Base-by-base conservation (phyloP, 2,888 invertebrate species). In the Galerucella nymphaeae region DNA sequence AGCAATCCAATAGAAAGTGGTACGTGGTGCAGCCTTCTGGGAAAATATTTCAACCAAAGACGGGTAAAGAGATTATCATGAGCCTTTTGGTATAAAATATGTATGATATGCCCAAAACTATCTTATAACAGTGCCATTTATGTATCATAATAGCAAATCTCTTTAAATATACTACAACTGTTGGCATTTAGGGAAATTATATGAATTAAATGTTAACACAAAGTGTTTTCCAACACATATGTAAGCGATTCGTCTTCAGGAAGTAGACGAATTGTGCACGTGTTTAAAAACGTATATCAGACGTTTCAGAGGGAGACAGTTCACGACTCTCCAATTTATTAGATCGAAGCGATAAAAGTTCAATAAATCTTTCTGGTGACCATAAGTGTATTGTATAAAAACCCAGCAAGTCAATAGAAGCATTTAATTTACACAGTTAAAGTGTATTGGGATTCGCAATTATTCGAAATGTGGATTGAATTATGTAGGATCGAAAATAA, bases 361-460 rank as follows among this genome's bases (percentile, higher is more conserved):
- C 72, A 71, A 74, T 75, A 77, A 78, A 75, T 77, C 72, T 38
- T 70, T 74, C 64, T 23, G 61, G 65, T 69, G 72, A 74, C 79
- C 79, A 79, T 79, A 79, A 77, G 75, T 72, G 77, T 78, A 76
- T 77, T 74, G 77, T 62, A 74, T 74, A 72, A 74, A 77, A 75
- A 78, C 75, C 76, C 66, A 55, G 55, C 38, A 53, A 55, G 41
- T 66, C n/a, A 48, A 48, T 48, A 48, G 67, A 75, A 76, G 75
- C 68, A 74, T 69, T 72, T 74, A 78, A 73, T 78, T 78, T 76
- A 77, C 77, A 76, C 72, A 11, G 55, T 57, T 18, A 57, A 2
- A n/a, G 14, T 48, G n/a, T 6, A 13, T 48, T 11, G 14, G 14
- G 13, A 45, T 45, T 45, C 2, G 14, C 30, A 38, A 0, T 23